phyloP scores from a whole-genome alignment of 2,888 invertebrate genomes.

The Beris morrisii region DNA sequence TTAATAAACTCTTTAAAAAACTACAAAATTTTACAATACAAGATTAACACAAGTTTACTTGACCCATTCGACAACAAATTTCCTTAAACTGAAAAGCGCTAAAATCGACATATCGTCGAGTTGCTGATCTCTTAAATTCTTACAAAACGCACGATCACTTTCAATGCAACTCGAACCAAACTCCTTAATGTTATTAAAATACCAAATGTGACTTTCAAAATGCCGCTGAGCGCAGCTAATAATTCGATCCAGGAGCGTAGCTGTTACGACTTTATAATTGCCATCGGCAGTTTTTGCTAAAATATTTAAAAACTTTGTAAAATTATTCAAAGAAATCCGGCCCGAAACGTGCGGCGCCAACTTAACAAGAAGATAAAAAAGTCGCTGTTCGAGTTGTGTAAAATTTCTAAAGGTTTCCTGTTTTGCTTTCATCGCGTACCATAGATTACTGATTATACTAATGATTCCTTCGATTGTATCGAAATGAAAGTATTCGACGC shows the following conservation, averaged over 20 bases:
- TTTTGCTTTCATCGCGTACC: conserved; percentile 50
- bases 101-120: conserved; percentile 35
- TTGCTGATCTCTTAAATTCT: conserved; percentile 38
- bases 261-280: conserved; percentile 43
- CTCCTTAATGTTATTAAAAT: conserved; percentile 45
- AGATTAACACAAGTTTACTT: not conserved
- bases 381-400: conserved; percentile 44
- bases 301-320: conserved; percentile 50
- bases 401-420: conserved; percentile 47
- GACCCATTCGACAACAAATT: conserved; percentile 42
- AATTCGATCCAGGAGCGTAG: conserved; percentile 45
- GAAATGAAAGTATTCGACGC: conserved; percentile 53
- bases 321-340: conserved; percentile 46
- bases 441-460: conserved; percentile 52
- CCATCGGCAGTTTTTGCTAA: conserved; percentile 47
- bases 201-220: conserved; percentile 45
- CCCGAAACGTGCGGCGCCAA: conserved; percentile 49
- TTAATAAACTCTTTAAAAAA: no score
- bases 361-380: conserved; percentile 47
- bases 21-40: not conserved
- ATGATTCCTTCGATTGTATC: conserved; percentile 54
- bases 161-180: conserved; percentile 47
- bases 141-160: conserved; percentile 45
- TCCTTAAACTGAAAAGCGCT: conserved; percentile 39
- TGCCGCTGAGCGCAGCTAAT: conserved; percentile 48